Base-by-base conservation (phyloP, 2,888 invertebrate genomes). In the Philhelius pedissequus region DNA sequence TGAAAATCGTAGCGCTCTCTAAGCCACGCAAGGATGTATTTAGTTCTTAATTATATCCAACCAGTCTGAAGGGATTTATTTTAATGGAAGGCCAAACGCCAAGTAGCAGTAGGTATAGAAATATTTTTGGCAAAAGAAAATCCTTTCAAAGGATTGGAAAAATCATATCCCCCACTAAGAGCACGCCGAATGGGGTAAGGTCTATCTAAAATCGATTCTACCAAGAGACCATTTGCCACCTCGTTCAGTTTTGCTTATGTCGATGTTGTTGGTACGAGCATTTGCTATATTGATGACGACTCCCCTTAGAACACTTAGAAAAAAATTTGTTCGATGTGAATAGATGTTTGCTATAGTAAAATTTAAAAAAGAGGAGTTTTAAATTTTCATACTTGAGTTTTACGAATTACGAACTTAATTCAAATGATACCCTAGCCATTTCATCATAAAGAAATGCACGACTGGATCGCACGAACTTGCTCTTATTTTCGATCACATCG, bases 11-110 rank as follows among this genome's bases (percentile, higher is more conserved):
- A 18, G 45, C 25, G 32, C 18, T 74, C 50, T 18, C n/a, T 48
- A 52, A 71, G 66, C 66, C 60, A 56, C 20, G 11, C n/a, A n/a
- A 11, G 27, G 68, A 77, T 43, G 77, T 77, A 81, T 82, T 82
- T 77, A 40, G 82, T 77, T 68, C 77, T 66, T 82, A 82, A 82
- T 82, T 82, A 82, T 48, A 73, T 71, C 71, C 25, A 45, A 54
- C 66, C 66, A 82, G 58, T 68, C 68, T 73, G 68, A 68, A 38
- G 40, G 54, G 71, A 82, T 77, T 82, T 68, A 68, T 73, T 62
- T 66, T 48, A 77, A 70, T 52, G 71, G 82, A 60, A 60, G 60
- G 52, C 58, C 60, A 74, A 40, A 66, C 60, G 73, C 52, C 74
- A 74, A 62, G 69, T 7, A 50, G n/a, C n/a, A n/a, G n/a, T n/a